Conservation (phyloP, 2,888 invertebrate species). For the Ophioninae sp. region DNA sequence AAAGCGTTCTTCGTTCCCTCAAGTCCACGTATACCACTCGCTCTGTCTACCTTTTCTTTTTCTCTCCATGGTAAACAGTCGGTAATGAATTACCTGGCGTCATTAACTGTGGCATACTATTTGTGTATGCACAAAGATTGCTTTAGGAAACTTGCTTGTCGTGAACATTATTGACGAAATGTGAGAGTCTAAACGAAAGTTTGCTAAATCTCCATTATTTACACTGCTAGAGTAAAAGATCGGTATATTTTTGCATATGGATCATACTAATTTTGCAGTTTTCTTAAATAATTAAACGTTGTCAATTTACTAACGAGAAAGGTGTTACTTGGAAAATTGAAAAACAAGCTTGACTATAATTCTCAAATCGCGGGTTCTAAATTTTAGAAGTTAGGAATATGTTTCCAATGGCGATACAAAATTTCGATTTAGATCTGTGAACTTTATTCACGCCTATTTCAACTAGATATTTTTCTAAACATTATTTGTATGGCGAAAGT, state of each 20-base stretch:
- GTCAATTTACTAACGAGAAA: neutral
- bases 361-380: neutral
- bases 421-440: no score
- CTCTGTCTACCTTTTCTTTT: conserved; percentile 48
- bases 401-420: no score
- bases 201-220: neutral
- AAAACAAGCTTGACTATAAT: neutral
- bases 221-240: neutral
- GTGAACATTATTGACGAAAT: conserved; percentile 32
- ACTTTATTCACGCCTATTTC: no score
- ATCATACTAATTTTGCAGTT: no score
- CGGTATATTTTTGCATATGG: neutral
- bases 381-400: no score
- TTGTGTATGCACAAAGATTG: neutral
- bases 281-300: no score
- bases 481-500: no score
- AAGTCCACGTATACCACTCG: conserved; percentile 39
- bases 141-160: neutral
- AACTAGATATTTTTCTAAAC: no score
- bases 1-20: conserved; percentile 50
- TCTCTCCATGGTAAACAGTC: conserved; percentile 66
- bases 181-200: neutral
- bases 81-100: conserved; percentile 72
- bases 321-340: no score
- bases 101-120: conserved; percentile 29